phyloP scores from a whole-genome alignment of 2,113 vertebrate species.

The Sinosuthora webbiana region DNA sequence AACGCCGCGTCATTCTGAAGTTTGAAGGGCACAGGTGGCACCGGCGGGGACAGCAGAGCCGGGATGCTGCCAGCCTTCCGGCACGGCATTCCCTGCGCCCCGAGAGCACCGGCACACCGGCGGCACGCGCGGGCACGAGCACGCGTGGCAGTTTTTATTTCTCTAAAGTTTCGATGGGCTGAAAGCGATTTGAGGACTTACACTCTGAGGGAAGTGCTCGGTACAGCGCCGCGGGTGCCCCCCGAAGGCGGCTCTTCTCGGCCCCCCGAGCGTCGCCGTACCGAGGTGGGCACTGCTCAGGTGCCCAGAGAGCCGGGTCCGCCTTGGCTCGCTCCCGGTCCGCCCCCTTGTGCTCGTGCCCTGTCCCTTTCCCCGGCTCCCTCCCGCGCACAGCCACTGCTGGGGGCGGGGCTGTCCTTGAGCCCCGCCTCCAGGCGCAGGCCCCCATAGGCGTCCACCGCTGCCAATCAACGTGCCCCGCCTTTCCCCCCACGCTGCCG shows the following conservation, averaged over 20 bases:
- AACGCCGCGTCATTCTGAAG: neutral
- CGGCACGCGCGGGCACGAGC: accelerated
- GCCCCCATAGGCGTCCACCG: accelerated
- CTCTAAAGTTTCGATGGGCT: neutral
- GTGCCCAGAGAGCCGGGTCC: accelerated
- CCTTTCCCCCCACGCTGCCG: neutral
- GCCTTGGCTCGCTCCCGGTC: accelerated
- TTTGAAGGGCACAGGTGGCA: neutral
- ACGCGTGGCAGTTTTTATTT: neutral
- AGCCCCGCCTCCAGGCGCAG: accelerated
- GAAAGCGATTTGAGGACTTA: neutral
- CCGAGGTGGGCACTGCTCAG: accelerated
- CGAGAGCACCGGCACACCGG: neutral
- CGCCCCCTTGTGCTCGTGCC: accelerated
- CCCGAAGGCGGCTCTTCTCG: accelerated
- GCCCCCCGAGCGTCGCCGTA: accelerated
- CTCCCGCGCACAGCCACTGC: accelerated
- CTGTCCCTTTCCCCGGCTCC: accelerated
- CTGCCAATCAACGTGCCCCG: neutral
- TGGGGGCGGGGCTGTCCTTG: accelerated
- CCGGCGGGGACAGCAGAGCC: neutral
- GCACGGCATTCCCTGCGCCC: too few species aligned
- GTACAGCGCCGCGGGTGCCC: too few species aligned
- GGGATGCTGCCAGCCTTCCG: neutral
- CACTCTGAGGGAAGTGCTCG: neutral